A percentile compares a stretch with the other conserved stretches of the same genome.
Conservation (phyloP, 2,888 invertebrate genomes). For the Chymomyza procnemis region DNA sequence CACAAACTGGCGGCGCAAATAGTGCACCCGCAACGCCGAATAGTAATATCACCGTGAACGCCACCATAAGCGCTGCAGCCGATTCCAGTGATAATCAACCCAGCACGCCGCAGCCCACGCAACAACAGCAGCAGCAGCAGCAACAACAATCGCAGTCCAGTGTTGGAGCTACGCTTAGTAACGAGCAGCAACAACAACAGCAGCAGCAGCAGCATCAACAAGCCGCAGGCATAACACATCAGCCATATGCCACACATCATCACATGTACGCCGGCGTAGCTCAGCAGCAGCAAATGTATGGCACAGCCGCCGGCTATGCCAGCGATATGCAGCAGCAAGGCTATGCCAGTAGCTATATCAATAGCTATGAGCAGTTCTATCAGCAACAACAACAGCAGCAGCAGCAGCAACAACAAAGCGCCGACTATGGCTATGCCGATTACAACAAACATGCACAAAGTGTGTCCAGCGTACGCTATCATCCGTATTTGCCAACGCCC, state of each 20-base stretch:
- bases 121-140: conserved; percentile 79
- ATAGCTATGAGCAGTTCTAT: conserved; percentile 78
- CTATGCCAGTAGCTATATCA: conserved; percentile 71
- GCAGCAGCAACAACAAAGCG: conserved; percentile 36
- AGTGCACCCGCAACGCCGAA: conserved; percentile 54
- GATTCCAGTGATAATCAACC: conserved; percentile 85
- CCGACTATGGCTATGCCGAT: conserved; percentile 53
- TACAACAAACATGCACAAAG: conserved; percentile 51
- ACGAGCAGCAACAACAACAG: conserved; percentile 41
- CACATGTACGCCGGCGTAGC: conserved; percentile 57
- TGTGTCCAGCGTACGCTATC: conserved; percentile 66
- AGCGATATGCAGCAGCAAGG: conserved; percentile 48
- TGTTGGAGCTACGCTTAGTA: conserved; percentile 61
- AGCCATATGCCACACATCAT: conserved; percentile 62
- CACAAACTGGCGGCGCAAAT: conserved; percentile 22
- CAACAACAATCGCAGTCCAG: conserved; percentile 66
- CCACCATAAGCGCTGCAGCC: conserved; percentile 84
- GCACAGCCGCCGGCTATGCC: conserved; percentile 50
- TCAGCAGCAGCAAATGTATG: conserved; percentile 77
- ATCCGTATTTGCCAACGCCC: conserved; percentile 73
- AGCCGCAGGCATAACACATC: conserved; percentile 70
- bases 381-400: conserved; percentile 69
- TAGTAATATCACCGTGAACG: conserved; percentile 29
- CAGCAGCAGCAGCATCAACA: conserved; percentile 79
- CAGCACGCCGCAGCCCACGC: conserved; percentile 76